A percentile compares a stretch with the other conserved stretches of the same genome.
Conservation (phyloP, 2,113 vertebrate genomes). For the Tiliqua scincoides region DNA sequence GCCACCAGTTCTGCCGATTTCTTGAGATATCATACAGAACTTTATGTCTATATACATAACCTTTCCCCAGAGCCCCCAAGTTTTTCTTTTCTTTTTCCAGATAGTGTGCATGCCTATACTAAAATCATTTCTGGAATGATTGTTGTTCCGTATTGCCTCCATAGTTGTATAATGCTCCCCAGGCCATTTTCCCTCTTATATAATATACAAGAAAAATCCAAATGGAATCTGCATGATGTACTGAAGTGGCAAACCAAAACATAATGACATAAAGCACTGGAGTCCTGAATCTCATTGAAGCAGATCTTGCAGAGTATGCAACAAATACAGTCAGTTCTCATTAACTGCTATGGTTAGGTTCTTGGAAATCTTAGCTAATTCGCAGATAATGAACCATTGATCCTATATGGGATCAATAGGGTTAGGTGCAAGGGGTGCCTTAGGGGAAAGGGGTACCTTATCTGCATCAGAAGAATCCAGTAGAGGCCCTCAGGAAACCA, state of each 20-base stretch:
- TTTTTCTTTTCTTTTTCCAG: conserved; percentile 32
- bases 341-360: too few relatives aligned
- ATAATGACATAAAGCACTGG: conserved; percentile 1
- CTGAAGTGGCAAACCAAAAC: background rate
- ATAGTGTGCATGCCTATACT: conserved; percentile 3
- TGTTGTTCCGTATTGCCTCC: background rate
- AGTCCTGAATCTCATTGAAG: background rate
- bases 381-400: too few relatives aligned
- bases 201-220: conserved; percentile 4
- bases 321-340: too few relatives aligned
- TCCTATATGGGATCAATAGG: too few relatives aligned
- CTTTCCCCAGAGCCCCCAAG: conserved; percentile 34
- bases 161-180: background rate
- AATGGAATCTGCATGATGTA: background rate
- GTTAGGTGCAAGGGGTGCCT: too few relatives aligned
- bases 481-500: too few relatives aligned
- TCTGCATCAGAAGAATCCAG: too few relatives aligned
- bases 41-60: background rate
- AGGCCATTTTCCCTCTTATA: background rate
- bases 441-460: too few relatives aligned
- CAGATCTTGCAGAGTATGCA: too few relatives aligned
- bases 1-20: background rate
- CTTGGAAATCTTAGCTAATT: too few relatives aligned
- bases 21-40: conserved; percentile 42
- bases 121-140: conserved; percentile 36